Conservation (phyloP, 2,888 invertebrate genomes). For the Rhodophaea formosa region DNA sequence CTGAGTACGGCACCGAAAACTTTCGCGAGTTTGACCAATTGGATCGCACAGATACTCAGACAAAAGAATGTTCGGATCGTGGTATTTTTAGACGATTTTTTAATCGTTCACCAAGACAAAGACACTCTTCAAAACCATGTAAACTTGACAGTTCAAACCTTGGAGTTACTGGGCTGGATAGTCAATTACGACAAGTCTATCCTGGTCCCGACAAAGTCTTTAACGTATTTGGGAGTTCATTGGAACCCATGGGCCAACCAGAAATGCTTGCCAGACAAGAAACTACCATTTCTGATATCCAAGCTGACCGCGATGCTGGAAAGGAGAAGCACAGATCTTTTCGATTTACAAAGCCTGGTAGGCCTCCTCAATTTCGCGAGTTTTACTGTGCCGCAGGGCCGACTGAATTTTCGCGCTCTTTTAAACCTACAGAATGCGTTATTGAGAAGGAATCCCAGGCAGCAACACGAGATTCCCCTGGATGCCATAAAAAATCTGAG, state of each 20-base stretch:
- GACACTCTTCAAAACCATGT: too few species aligned
- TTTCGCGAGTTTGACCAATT: background rate
- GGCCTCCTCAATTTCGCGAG: background rate
- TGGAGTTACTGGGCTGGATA: background rate
- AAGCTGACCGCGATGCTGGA: too few species aligned
- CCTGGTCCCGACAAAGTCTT: background rate
- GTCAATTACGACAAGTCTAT: background rate
- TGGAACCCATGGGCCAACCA: background rate
- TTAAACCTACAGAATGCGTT: background rate
- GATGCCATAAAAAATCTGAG: background rate
- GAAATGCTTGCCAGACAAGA: too few species aligned
- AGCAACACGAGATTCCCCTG: background rate
- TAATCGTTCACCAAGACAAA: background rate
- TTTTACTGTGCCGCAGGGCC: background rate
- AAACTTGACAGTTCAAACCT: background rate
- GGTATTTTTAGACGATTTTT: background rate
- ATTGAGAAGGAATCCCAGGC: background rate
- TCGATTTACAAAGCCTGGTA: background rate
- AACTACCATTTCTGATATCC: too few species aligned
- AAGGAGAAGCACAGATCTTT: background rate
- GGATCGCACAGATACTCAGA: background rate
- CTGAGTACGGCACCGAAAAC: background rate
- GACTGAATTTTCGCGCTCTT: background rate
- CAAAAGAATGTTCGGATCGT: background rate
- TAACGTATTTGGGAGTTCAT: background rate